A percentile compares a stretch with the other conserved stretches of the same genome.
Conservation (phyloP, 1,140 invertebrate species). For the Acarapis woodi region DNA sequence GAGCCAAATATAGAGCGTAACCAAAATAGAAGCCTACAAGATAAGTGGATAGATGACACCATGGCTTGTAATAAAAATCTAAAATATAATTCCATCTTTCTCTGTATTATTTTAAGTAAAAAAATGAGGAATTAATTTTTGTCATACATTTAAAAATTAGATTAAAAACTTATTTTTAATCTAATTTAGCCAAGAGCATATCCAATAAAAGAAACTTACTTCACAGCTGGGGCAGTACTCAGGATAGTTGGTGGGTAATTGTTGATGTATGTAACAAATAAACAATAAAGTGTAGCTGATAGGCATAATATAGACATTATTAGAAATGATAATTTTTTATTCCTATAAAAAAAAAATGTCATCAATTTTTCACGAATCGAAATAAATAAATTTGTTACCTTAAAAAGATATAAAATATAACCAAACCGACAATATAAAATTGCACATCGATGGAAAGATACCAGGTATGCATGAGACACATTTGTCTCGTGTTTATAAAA, state of each 20-base stretch:
- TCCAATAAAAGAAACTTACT: neutral
- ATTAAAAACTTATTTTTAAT: too few species aligned
- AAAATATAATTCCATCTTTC: slow-evolving; percentile 4
- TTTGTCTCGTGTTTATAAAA: slow-evolving; percentile 5
- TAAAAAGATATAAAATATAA: neutral
- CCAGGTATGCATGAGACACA: slow-evolving; percentile 5
- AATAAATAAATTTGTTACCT: neutral
- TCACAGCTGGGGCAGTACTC: slow-evolving; percentile 2
- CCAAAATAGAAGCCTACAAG: neutral
- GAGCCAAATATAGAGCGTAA: neutral
- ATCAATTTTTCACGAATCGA: neutral
- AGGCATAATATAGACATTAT: neutral
- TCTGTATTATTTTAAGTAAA: neutral
- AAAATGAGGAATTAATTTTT: too few species aligned
- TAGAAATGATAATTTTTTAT: neutral
- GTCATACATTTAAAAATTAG: too few species aligned
- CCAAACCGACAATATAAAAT: slow-evolving; percentile 1
- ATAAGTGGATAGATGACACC: slow-evolving; percentile 3
- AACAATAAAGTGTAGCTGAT: neutral
- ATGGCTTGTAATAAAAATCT: slow-evolving; percentile 6
- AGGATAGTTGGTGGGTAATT: slow-evolving; percentile 7
- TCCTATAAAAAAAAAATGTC: neutral
- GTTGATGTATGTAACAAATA: neutral
- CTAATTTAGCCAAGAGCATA: neutral
- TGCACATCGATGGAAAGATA: slow-evolving; percentile 3